Base-by-base conservation (phyloP, 2,113 vertebrate genomes). In the Gobius niger region DNA sequence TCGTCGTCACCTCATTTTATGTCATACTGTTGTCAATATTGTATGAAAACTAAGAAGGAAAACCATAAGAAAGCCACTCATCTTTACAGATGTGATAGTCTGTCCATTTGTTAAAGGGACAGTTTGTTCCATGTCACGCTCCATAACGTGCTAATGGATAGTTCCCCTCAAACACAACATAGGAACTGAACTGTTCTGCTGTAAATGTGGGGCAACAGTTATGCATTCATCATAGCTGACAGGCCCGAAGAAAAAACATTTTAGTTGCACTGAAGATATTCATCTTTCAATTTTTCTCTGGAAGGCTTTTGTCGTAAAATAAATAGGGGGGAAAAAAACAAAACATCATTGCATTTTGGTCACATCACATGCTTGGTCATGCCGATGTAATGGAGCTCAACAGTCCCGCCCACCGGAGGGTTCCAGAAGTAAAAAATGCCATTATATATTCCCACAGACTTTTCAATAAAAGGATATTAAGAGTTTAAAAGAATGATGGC, bases 71-170 rank as follows among this genome's bases (percentile, higher is more conserved):
- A 12, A 57, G 54, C 54, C 24, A 57, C 54, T 56, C 53, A 40
- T 57, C 54, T 57, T 12, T 14, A 40, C 54, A 57, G 40, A 57
- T 57, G 54, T 57, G 24, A 40, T 40, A 40, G 52, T 54, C 52
- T 54, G 52, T 54, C 54, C 54, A 40, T 57, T 57, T 57, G 54
- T 57, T 57, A 57, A 57, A 57, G 24, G 54, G 54, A 54, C 24
- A 57, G 54, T 57, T 57, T 57, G 54, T 57, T 57, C 14, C 14
- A 57, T 57, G 54, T 40, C 54, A 57, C 54, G 24, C 54, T 57
- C 54, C 54, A 34, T 57, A 57, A 57, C 24, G 24, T 57, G 24
- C 54, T 57, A 57, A 57, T 57, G 54, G 54, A 57, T 57, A 57
- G 54, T 57, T 57, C 40, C 54, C 40, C 24, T 57, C 54, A 57